phyloP scores from a whole-genome alignment of 2,113 vertebrate genomes.

The Mesocricetus auratus region DNA sequence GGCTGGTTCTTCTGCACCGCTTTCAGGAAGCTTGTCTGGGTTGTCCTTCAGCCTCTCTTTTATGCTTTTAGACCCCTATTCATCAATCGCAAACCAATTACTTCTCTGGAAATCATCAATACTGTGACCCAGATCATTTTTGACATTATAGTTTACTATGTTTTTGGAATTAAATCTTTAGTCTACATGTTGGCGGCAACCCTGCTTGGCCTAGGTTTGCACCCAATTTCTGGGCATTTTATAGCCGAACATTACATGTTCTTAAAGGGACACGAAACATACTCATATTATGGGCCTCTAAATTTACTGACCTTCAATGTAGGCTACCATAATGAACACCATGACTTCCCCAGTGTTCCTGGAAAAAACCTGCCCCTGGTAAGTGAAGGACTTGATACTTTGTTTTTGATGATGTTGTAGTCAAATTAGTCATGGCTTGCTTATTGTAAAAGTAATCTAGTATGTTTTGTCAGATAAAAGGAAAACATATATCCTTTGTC shows the following conservation, averaged over 20 bases:
- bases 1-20: slow-evolving; percentile 99
- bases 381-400: slow-evolving; percentile 75
- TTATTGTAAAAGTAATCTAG: background rate
- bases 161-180: slow-evolving; percentile 92
- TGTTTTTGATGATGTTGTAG: no score
- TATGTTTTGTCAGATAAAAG: background rate
- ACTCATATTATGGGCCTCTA: slow-evolving; percentile 98
- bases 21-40: slow-evolving; percentile 96
- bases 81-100: slow-evolving; percentile 97
- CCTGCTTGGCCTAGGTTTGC: slow-evolving; percentile 95
- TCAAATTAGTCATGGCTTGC: background rate
- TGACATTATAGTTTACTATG: slow-evolving; percentile 89
- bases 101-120: slow-evolving; percentile 93
- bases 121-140: slow-evolving; percentile 90
- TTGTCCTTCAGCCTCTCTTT: slow-evolving; percentile 96
- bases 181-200: slow-evolving; percentile 96
- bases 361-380: slow-evolving; percentile 95
- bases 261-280: slow-evolving; percentile 98
- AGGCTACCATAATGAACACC: slow-evolving; percentile 99
- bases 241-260: slow-evolving; percentile 99
- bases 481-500: background rate
- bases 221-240: slow-evolving; percentile 99
- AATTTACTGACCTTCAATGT: slow-evolving; percentile 99
- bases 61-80: slow-evolving; percentile 95
- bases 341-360: slow-evolving; percentile 98